These are phyloP conservation scores for Otis tarda DNA, from an alignment of 2,113 vertebrate species.

Conservation along the genomic window DNA sequence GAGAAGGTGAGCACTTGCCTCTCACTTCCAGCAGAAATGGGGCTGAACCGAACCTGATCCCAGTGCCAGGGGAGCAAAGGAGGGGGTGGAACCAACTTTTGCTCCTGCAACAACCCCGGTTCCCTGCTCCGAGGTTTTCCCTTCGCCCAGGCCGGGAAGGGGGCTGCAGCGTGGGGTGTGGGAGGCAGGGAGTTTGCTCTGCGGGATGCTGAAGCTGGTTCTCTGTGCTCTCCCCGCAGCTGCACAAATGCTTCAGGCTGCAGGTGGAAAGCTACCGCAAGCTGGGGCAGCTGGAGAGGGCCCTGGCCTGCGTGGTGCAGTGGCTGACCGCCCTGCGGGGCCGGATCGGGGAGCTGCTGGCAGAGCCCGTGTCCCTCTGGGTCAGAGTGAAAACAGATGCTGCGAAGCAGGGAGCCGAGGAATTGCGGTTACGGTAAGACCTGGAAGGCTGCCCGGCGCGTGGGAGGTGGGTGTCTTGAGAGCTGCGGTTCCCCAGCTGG, in stretches of 20 bases:
- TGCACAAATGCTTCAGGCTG: slow-evolving; percentile 82
- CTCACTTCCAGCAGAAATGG: not conserved
- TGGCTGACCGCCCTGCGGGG: slow-evolving; percentile 81
- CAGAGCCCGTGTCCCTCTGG: slow-evolving; percentile 85
- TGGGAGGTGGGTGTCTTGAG: too few relatives aligned
- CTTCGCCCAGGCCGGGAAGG: rapidly evolving
- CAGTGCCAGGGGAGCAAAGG: too few relatives aligned
- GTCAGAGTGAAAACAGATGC: slow-evolving; percentile 85
- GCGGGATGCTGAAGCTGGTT: rapidly evolving
- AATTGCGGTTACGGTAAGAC: slow-evolving; percentile 79
- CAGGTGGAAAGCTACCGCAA: slow-evolving; percentile 81
- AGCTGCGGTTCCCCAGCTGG: too few relatives aligned
- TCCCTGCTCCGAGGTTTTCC: not conserved
- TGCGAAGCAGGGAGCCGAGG: slow-evolving; percentile 74
- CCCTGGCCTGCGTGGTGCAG: slow-evolving; percentile 75
- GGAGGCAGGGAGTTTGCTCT: not conserved
- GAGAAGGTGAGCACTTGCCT: slow-evolving; percentile 74
- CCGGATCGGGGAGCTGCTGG: slow-evolving; percentile 67
- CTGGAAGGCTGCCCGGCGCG: not conserved
- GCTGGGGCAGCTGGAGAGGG: slow-evolving; percentile 72
- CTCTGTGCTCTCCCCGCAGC: slow-evolving; percentile 50
- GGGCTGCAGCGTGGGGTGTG: rapidly evolving
- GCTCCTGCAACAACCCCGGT: rapidly evolving
- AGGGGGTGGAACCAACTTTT: not conserved
- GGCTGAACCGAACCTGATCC: too few relatives aligned